Evolutionary conservation across 1,140 invertebrate species (phyloP).

Genomic region (Ylistrum balloti): DNA sequence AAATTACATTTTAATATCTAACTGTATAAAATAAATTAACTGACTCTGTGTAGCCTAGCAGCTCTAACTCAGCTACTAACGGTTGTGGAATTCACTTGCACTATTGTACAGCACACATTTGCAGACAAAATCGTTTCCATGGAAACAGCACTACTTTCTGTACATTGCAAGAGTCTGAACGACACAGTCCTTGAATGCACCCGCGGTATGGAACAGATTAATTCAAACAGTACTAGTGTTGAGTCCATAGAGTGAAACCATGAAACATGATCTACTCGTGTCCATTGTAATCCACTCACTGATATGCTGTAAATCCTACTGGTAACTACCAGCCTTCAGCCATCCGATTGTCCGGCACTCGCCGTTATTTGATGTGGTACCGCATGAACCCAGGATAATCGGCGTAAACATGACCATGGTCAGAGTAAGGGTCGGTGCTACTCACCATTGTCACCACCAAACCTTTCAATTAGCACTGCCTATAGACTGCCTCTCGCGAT

Average conservation of each 20-base stretch:
- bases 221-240: neutral
- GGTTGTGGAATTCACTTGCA: neutral
- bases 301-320: conserved; percentile 11
- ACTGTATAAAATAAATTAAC: conserved; percentile 30
- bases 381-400: conserved; percentile 21
- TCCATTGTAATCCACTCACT: neutral
- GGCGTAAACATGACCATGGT: neutral
- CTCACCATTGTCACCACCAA: neutral
- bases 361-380: conserved; percentile 24
- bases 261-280: neutral
- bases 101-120: conserved; percentile 17
- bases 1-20: neutral
- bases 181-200: neutral
- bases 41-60: conserved; percentile 25
- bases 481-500: conserved; percentile 37
- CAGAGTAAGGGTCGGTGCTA: neutral
- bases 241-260: conserved; percentile 14
- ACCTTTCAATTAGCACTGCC: conserved; percentile 32
- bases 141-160: neutral
- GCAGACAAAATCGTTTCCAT: neutral
- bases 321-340: conserved; percentile 37
- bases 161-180: neutral
- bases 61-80: neutral
- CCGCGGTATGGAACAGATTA: conserved; percentile 5
- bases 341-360: neutral